These are phyloP conservation scores for Melanotaenia nigrans DNA, from an alignment of 2,797 vertebrate genomes.

Conservation along the genomic window DNA sequence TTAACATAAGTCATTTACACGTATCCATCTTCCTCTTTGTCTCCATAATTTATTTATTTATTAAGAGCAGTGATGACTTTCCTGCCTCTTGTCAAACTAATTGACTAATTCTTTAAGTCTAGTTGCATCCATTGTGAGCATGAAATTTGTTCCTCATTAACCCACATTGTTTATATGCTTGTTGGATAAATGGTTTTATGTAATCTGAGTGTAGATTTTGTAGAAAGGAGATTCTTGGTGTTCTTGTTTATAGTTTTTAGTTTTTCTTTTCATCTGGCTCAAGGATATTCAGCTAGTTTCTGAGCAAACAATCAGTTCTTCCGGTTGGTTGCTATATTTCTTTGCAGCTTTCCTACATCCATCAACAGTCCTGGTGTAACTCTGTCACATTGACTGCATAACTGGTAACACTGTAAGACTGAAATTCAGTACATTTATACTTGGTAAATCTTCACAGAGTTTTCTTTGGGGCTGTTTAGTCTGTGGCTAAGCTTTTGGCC, in stretches of 20 bases:
- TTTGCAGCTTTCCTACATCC: conserved; percentile 3
- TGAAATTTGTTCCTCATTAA: neutral
- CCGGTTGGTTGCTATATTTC: neutral
- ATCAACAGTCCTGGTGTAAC: conserved; percentile 19
- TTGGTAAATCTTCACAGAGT: neutral
- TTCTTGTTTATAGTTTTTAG: neutral
- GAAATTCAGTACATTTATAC: conserved; percentile 4
- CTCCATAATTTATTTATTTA: too few species aligned
- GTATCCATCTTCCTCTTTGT: too few species aligned
- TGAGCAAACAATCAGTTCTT: neutral
- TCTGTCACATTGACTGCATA: conserved; percentile 26
- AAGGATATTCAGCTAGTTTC: neutral
- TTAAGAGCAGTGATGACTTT: too few species aligned
- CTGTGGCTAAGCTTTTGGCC: too few species aligned
- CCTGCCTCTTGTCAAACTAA: too few species aligned
- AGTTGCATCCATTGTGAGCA: neutral
- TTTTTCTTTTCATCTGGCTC: neutral
- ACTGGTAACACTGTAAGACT: neutral
- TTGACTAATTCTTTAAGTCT: neutral
- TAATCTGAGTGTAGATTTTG: neutral
- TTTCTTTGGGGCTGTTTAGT: too few species aligned
- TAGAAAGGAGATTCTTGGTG: neutral
- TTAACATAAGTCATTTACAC: neutral
- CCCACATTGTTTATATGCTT: neutral
- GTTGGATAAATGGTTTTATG: too few species aligned